Evolutionary conservation across 2,797 vertebrate genomes (phyloP).

Genomic region (Channa striata): DNA sequence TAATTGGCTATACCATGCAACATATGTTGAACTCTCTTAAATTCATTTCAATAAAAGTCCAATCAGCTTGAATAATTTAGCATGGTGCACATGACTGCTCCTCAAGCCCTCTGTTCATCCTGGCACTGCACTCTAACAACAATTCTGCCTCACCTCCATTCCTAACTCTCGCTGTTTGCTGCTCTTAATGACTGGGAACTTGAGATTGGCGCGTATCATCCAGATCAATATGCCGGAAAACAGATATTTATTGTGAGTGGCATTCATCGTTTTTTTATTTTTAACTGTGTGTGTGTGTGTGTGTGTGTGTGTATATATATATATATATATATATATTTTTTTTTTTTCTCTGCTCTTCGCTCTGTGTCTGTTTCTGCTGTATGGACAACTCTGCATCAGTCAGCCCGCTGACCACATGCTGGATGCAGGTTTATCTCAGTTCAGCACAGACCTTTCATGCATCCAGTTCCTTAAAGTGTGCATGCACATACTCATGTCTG

Average conservation of each 20-base stretch:
- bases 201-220: conserved; percentile 40
- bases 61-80: conserved; percentile 91
- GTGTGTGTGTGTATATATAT: too few relatives aligned
- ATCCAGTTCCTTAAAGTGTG: conserved; percentile 35
- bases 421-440: conserved; percentile 73
- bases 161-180: conserved; percentile 15
- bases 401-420: conserved; percentile 63
- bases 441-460: conserved; percentile 60
- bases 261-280: conserved; percentile 15
- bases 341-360: conserved; percentile 20
- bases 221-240: conserved; percentile 51
- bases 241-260: conserved; percentile 24
- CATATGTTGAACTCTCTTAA: conserved; percentile 85
- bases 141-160: conserved; percentile 30
- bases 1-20: conserved; percentile 75
- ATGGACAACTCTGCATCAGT: conserved; percentile 54
- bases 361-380: conserved; percentile 37
- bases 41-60: conserved; percentile 86
- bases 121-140: conserved; percentile 30
- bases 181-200: conserved; percentile 67
- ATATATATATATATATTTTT: neutral
- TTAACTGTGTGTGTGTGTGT: neutral
- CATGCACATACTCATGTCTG: neutral
- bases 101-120: conserved; percentile 25
- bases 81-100: conserved; percentile 68